A percentile compares a stretch with the other conserved stretches of the same genome.
Evolutionary conservation across 2,888 invertebrate species (phyloP).

Genomic region (Branchellion lobata): DNA sequence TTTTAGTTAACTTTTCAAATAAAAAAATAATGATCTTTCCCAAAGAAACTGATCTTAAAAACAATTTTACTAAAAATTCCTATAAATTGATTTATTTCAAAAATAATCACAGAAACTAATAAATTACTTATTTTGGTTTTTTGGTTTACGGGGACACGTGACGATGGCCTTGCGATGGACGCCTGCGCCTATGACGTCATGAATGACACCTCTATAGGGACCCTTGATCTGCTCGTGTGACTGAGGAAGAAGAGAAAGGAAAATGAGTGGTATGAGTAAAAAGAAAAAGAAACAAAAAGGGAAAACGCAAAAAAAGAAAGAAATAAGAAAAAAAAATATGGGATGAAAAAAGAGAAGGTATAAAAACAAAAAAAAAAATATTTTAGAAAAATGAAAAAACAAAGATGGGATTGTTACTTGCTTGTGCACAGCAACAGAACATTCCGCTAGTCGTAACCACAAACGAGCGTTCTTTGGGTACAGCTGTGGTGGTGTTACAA

Average conservation of each 20-base stretch:
- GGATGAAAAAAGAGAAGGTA: no score
- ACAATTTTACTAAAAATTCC: neutral
- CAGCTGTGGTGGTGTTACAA: neutral
- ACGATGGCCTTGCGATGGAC: neutral
- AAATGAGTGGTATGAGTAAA: no score
- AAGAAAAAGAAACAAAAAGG: no score
- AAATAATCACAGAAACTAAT: no score
- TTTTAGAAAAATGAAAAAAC: no score
- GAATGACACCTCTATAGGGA: neutral
- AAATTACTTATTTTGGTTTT: neutral
- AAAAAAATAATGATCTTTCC: slow-evolving; percentile 1
- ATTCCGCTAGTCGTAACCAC: slow-evolving; percentile 90
- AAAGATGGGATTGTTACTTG: no score
- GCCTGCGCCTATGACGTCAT: neutral
- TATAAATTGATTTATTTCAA: no score
- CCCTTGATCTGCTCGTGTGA: neutral
- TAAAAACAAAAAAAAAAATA: no score
- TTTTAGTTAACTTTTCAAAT: neutral
- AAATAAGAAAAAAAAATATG: no score
- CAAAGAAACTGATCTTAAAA: neutral
- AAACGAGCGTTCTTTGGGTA: slow-evolving; percentile 84
- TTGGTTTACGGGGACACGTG: neutral
- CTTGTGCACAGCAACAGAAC: slow-evolving; percentile 64
- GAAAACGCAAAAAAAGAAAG: no score
- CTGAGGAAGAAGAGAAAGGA: no score